A percentile compares a stretch with the other conserved stretches of the same genome.
These are phyloP conservation scores for Melanerpes aurifrons DNA, from an alignment of 2,113 vertebrate species.

Conservation along the genomic window DNA sequence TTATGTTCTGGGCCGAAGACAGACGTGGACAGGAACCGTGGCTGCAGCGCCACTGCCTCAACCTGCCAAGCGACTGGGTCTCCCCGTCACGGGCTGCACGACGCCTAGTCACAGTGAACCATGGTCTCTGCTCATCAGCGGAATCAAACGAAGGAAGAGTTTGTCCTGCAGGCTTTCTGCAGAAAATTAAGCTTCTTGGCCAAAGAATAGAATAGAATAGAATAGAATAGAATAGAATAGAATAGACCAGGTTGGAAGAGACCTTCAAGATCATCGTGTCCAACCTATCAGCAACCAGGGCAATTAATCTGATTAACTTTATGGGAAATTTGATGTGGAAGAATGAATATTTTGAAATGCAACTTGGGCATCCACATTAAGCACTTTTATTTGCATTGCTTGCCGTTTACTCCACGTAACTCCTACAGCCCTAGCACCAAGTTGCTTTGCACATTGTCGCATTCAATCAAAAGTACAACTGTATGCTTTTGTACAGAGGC, in stretches of 20 bases:
- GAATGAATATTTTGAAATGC: background rate
- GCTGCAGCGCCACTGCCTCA: background rate
- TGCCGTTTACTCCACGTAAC: constrained; percentile 29
- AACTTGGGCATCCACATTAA: background rate
- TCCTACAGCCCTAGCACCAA: constrained; percentile 73
- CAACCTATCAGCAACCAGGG: background rate
- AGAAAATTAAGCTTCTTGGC: constrained; percentile 35
- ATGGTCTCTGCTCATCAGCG: constrained; percentile 83
- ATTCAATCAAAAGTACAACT: constrained; percentile 65
- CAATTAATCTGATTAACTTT: background rate
- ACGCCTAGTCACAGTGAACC: constrained; percentile 89
- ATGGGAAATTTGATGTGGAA: constrained; percentile 28
- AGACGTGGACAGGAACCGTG: background rate
- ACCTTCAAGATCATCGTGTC: too few species aligned
- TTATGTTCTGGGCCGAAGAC: constrained; percentile 49
- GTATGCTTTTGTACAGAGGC: constrained; percentile 74
- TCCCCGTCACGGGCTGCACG: constrained; percentile 36
- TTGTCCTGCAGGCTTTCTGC: constrained; percentile 43
- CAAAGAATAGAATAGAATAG: background rate
- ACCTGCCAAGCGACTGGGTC: background rate
- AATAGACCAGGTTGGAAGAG: too few species aligned
- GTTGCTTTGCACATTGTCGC: constrained; percentile 55
- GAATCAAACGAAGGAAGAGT: constrained; percentile 53
- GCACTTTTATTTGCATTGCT: constrained; percentile 19
- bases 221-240: too few species aligned